Evolutionary conservation across 2,797 vertebrate species (phyloP), one percentile per base, ranked within the genome.

Genomic region (Sebastes kiyomatsui): DNA sequence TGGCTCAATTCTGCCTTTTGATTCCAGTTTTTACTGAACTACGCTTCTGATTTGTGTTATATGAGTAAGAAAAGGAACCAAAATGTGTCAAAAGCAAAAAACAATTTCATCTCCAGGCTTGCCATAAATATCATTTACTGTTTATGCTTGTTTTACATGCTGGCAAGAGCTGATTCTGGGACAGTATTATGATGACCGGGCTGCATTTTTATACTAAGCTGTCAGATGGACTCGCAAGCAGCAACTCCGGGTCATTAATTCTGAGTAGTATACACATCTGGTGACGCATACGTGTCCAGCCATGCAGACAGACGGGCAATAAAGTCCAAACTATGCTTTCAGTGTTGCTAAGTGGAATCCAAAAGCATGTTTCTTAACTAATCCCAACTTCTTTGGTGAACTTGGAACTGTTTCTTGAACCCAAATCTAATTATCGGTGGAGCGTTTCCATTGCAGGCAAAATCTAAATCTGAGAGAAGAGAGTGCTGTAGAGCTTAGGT

Each of bases 401-500:
- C 56, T 70, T 80, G 35, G 28, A 33, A 46, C 22, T n/a, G 27
- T 7, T 42, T 62, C 7, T 74, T 16, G 42, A 67, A 59, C 7
- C 5, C 20, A 33, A 25, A 30, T 18, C 27, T 62, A 32, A 65
- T 73, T 76, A 32, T 13, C 25, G 25, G 18, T 56, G 23, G 27
- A 65, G 16, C 59, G 42, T 42, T 72, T 65, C 9, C 60, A 46
- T n/a, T 23, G 54, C 30, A 71, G 61, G 52, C 5, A 55, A 55
- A 55, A 55, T 22, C 27, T 59, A 70, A 79, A 78, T 72, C 25
- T 60, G 56, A 75, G 56, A 75, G 16, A 54, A 81, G 54, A 80
- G 54, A 46, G 16, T 46, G 69, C 10, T 46, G 38, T 16, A 33
- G 56, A 46, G 27, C 33, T 56, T 14, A 3, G 49, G 23, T 65